Evolutionary conservation across 1,140 invertebrate species (phyloP).

Genomic region (Sweltsa coloradensis): DNA sequence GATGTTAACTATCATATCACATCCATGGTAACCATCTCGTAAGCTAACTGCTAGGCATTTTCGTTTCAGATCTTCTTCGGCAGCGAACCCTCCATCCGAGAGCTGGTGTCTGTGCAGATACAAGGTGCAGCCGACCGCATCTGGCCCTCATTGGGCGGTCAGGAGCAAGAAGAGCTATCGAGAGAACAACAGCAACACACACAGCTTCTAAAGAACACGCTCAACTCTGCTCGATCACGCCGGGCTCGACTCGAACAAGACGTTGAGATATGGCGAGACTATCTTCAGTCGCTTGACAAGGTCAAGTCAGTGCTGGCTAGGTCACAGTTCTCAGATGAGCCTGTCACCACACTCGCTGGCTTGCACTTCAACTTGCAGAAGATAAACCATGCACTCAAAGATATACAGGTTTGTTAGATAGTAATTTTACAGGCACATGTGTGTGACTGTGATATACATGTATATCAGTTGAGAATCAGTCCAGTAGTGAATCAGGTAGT

Average conservation of each 20-base stretch:
- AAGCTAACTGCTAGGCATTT: neutral
- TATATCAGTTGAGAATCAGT: too few relatives aligned
- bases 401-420: conserved; percentile 56
- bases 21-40: too few relatives aligned
- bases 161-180: conserved; percentile 69
- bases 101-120: conserved; percentile 66
- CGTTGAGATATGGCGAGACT: conserved; percentile 67
- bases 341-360: conserved; percentile 58
- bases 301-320: conserved; percentile 58
- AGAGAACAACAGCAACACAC: conserved; percentile 65
- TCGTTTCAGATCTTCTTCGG: conserved; percentile 47
- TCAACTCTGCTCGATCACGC: conserved; percentile 66
- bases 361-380: conserved; percentile 70
- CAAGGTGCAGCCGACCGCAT: conserved; percentile 75
- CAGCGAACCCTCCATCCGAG: conserved; percentile 59
- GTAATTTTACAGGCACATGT: too few relatives aligned
- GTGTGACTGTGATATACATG: too few relatives aligned
- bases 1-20: neutral
- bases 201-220: conserved; percentile 63
- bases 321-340: conserved; percentile 58
- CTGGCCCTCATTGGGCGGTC: conserved; percentile 64
- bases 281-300: conserved; percentile 58
- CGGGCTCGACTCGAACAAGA: conserved; percentile 63
- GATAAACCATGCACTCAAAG: conserved; percentile 59
- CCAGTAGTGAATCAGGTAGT: too few relatives aligned